Evolutionary conservation across 2,113 vertebrate genomes (phyloP).

Genomic region (Cochlearius cochlearius): DNA sequence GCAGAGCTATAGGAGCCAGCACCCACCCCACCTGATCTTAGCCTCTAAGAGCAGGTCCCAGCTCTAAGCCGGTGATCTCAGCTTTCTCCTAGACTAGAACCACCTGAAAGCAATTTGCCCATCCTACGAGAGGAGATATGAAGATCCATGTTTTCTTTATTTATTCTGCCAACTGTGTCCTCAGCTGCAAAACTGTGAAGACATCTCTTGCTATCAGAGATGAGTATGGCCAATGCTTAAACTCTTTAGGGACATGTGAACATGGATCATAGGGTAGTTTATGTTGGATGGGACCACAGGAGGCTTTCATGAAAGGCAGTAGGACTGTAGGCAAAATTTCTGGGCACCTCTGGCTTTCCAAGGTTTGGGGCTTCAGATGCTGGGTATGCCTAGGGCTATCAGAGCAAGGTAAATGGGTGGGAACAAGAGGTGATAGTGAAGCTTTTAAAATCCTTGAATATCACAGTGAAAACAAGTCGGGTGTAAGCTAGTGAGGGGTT

Average conservation of each 20-base stretch:
- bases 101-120: background rate
- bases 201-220: background rate
- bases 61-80: background rate
- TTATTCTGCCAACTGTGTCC: background rate
- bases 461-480: background rate
- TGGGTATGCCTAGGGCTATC: background rate
- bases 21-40: background rate
- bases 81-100: background rate
- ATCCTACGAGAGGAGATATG: background rate
- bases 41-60: background rate
- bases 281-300: background rate
- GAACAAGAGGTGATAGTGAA: background rate
- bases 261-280: background rate
- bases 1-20: background rate
- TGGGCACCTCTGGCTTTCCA: background rate
- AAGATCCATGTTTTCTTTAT: background rate
- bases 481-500: background rate
- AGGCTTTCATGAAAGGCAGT: background rate
- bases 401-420: background rate
- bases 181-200: background rate
- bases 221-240: background rate
- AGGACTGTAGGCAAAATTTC: background rate
- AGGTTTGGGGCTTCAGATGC: background rate
- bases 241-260: background rate
- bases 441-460: background rate